These are phyloP conservation scores for Protonemura montana DNA, from an alignment of 2,888 invertebrate genomes.

Conservation along the genomic window DNA sequence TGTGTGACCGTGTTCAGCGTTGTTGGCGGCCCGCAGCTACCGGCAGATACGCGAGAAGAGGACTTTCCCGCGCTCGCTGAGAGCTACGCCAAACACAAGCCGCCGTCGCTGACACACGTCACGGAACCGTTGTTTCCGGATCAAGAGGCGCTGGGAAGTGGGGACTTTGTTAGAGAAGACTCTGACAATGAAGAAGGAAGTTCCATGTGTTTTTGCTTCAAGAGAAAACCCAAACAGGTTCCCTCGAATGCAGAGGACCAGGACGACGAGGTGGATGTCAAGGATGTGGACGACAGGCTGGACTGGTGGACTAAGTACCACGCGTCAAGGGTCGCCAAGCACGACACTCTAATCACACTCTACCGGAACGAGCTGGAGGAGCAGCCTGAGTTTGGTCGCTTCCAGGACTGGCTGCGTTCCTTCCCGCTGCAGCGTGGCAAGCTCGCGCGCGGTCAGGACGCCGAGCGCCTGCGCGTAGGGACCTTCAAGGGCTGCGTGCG, in stretches of 20 bases:
- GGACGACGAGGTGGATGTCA: not conserved
- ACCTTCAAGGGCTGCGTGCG: constrained; percentile 62
- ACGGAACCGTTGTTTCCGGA: not conserved
- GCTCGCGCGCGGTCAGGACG: constrained; percentile 60
- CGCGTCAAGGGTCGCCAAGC: constrained; percentile 55
- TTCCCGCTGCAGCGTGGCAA: constrained; percentile 71
- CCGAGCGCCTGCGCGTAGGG: constrained; percentile 55
- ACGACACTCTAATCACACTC: constrained; percentile 54
- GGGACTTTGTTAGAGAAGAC: not conserved
- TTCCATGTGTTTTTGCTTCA: not conserved
- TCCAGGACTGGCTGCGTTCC: constrained; percentile 72
- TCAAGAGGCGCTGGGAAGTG: not conserved
- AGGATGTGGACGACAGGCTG: constrained; percentile 49
- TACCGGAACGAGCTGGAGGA: constrained; percentile 73
- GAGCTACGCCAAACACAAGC: not conserved
- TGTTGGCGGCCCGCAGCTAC: not conserved
- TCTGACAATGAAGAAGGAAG: not conserved
- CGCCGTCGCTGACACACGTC: not conserved
- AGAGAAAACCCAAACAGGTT: not conserved
- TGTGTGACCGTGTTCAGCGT: not conserved
- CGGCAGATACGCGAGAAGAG: not conserved
- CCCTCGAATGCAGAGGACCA: not conserved
- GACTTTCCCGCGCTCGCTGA: not conserved
- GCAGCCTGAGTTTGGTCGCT: constrained; percentile 70
- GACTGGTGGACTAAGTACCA: constrained; percentile 69